phyloP scores from a whole-genome alignment of 2,797 vertebrate species.

The Sebastes steindachneri region DNA sequence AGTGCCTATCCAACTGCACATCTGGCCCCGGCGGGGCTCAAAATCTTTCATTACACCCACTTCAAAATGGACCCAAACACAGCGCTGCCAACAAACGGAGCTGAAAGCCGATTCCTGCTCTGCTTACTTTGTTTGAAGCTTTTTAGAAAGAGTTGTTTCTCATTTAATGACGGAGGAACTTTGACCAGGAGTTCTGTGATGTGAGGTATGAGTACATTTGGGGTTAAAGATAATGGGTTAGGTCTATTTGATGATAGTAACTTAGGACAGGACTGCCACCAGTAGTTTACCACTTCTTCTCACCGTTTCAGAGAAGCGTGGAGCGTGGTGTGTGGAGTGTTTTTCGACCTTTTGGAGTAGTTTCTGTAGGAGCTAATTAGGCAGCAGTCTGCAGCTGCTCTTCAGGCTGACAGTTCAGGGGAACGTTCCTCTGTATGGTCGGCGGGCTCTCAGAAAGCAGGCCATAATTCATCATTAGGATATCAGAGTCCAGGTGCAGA shows the following conservation, averaged over 20 bases:
- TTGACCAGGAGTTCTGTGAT: neutral
- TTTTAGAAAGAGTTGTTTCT: neutral
- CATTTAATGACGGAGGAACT: neutral
- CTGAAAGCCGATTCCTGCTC: slow-evolving; percentile 17
- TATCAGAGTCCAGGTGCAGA: slow-evolving; percentile 98
- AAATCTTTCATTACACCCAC: slow-evolving; percentile 74
- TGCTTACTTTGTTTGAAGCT: neutral
- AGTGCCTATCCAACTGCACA: slow-evolving; percentile 74
- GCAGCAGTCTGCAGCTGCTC: slow-evolving; percentile 85
- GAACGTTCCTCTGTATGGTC: slow-evolving; percentile 89
- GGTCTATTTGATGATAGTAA: neutral
- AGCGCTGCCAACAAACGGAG: slow-evolving; percentile 24
- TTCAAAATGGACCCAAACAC: slow-evolving; percentile 69
- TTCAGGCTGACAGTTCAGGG: slow-evolving; percentile 88
- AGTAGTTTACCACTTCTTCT: neutral
- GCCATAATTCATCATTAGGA: slow-evolving; percentile 98
- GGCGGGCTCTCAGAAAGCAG: slow-evolving; percentile 86
- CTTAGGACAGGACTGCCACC: neutral
- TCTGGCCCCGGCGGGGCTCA: slow-evolving; percentile 72
- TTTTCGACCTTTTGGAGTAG: slow-evolving; percentile 16
- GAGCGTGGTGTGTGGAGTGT: neutral
- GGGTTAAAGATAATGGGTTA: neutral
- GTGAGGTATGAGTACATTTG: neutral
- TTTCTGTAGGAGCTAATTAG: slow-evolving; percentile 85
- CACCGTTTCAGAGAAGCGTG: neutral